Evolutionary conservation across 1,140 invertebrate genomes (phyloP).

Genomic region (Eurosta solidaginis): DNA sequence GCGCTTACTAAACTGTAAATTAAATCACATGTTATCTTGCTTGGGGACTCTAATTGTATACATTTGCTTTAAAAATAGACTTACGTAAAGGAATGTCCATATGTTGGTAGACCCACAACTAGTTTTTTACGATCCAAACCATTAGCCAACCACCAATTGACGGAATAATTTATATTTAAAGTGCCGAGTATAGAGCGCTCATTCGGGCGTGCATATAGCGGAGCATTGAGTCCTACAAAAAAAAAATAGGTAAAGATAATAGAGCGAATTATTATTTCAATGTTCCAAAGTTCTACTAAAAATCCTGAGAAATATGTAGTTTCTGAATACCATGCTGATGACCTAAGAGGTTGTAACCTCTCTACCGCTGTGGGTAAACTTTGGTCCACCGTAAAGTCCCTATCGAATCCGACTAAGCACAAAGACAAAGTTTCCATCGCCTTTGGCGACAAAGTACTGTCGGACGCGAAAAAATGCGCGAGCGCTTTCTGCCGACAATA

Average conservation of each 20-base stretch:
- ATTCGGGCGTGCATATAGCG: slow-evolving; percentile 66
- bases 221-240: slow-evolving; percentile 70
- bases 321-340: too few relatives aligned
- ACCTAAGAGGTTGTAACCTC: too few relatives aligned
- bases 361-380: too few relatives aligned
- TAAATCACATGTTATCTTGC: not conserved
- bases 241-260: not conserved
- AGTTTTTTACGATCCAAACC: slow-evolving; percentile 85
- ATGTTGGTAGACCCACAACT: slow-evolving; percentile 86
- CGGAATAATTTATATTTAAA: slow-evolving; percentile 83
- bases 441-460: too few relatives aligned
- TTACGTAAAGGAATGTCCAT: slow-evolving; percentile 81
- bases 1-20: slow-evolving; percentile 69
- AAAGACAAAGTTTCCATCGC: too few relatives aligned
- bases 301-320: too few relatives aligned
- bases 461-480: too few relatives aligned
- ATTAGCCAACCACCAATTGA: slow-evolving; percentile 76
- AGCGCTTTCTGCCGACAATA: too few relatives aligned
- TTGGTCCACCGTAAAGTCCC: too few relatives aligned
- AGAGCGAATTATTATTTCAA: too few relatives aligned
- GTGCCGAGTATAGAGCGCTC: slow-evolving; percentile 72
- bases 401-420: too few relatives aligned
- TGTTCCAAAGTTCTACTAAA: too few relatives aligned
- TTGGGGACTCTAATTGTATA: not conserved
- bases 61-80: slow-evolving; percentile 37